A percentile compares a stretch with the other conserved stretches of the same genome.
phyloP scores from a whole-genome alignment of 2,797 vertebrate species.

The Aphelocoma californica region DNA sequence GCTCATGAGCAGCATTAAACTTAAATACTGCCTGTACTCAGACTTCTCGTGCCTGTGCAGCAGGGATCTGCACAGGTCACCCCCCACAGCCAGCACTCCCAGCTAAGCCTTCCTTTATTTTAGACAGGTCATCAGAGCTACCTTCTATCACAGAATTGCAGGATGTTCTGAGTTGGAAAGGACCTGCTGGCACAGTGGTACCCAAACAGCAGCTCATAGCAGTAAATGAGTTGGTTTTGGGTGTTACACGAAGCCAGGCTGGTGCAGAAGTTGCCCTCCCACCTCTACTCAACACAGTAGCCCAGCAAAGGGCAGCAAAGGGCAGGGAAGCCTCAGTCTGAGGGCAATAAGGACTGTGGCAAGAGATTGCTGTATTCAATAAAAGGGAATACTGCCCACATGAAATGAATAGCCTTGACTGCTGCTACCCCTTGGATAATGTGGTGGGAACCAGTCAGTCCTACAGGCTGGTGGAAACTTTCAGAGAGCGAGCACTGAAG shows the following conservation, averaged over 20 bases:
- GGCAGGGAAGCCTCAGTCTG: neutral
- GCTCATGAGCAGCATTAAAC: neutral
- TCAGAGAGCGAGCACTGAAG: neutral
- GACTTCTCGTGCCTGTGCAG: neutral
- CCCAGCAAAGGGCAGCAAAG: neutral
- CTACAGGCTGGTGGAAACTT: neutral
- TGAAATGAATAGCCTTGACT: neutral
- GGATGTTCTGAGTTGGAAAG: neutral
- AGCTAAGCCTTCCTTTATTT: neutral
- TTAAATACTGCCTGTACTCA: neutral
- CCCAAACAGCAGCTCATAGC: neutral
- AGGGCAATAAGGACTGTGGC: neutral
- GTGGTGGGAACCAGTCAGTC: neutral
- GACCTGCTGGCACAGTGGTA: neutral
- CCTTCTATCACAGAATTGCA: neutral
- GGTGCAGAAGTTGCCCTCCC: neutral
- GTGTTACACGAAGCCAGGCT: neutral
- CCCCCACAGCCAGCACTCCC: neutral
- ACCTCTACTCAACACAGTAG: rapidly evolving
- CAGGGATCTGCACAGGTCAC: neutral
- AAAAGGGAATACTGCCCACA: neutral
- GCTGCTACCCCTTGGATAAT: neutral
- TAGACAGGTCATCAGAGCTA: too few relatives aligned
- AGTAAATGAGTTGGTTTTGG: neutral
- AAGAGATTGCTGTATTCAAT: neutral